A percentile compares a stretch with the other conserved stretches of the same genome.
These are phyloP conservation scores for Champsocephalus gunnari DNA, from an alignment of 2,797 vertebrate genomes.

Conservation along the genomic window DNA sequence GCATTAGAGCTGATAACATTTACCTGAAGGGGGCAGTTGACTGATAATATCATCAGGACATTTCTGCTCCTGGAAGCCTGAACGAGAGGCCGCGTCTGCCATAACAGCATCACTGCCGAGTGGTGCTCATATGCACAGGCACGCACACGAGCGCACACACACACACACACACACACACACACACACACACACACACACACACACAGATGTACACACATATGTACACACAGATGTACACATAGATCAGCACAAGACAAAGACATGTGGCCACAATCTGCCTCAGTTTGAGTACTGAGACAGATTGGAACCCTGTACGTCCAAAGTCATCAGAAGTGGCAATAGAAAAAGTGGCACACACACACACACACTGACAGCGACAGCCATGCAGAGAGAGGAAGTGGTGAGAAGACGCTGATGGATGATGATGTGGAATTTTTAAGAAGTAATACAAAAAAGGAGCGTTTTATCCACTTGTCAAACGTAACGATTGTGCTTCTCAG, in stretches of 20 bases:
- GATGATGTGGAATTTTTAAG: slow-evolving; percentile 34
- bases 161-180: too few relatives aligned
- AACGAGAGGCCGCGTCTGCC: slow-evolving; percentile 18
- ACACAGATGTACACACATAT: too few relatives aligned
- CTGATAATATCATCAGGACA: slow-evolving; percentile 72
- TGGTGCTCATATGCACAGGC: neutral
- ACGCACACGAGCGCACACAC: neutral
- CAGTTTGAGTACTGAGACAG: slow-evolving; percentile 41
- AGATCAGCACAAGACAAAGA: slow-evolving; percentile 31
- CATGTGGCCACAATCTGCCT: slow-evolving; percentile 37
- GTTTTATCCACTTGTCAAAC: slow-evolving; percentile 43
- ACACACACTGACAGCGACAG: slow-evolving; percentile 19
- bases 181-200: too few relatives aligned
- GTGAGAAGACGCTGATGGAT: slow-evolving; percentile 5
- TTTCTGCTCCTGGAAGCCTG: slow-evolving; percentile 61
- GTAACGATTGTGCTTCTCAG: slow-evolving; percentile 58
- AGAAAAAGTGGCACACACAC: neutral
- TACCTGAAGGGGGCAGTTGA: slow-evolving; percentile 77
- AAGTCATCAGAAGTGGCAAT: slow-evolving; percentile 33
- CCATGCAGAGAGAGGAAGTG: neutral
- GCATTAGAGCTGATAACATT: slow-evolving; percentile 76
- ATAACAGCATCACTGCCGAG: slow-evolving; percentile 23
- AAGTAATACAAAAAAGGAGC: slow-evolving; percentile 1
- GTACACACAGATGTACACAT: neutral
- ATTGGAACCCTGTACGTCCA: slow-evolving; percentile 31